These are phyloP conservation scores for Nineta flava DNA, from an alignment of 2,888 invertebrate genomes.

Conservation along the genomic window DNA sequence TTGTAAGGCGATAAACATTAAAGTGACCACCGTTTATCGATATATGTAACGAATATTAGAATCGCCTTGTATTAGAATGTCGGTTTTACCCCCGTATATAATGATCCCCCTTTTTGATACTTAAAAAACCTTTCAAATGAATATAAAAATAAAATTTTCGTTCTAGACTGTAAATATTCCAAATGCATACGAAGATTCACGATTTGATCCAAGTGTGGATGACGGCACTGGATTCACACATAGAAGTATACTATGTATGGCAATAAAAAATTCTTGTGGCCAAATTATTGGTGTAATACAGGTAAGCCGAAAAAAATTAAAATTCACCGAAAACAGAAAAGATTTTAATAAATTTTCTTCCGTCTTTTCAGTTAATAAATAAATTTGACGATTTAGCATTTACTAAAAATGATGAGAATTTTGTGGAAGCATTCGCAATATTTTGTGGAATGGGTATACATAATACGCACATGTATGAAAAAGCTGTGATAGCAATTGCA, in stretches of 20 bases:
- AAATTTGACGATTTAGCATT: conserved; percentile 82
- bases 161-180: conserved; percentile 76
- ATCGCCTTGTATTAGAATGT: too few relatives aligned
- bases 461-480: conserved; percentile 95
- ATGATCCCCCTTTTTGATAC: too few relatives aligned
- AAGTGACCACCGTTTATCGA: too few relatives aligned
- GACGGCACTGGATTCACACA: conserved; percentile 70
- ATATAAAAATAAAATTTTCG: background rate
- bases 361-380: conserved; percentile 58
- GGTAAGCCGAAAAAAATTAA: conserved; percentile 25
- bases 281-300: conserved; percentile 87
- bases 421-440: conserved; percentile 93
- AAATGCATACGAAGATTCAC: conserved; percentile 73
- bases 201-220: conserved; percentile 80
- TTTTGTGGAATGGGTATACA: conserved; percentile 97
- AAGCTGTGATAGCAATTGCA: conserved; percentile 88
- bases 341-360: background rate
- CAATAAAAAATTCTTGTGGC: conserved; percentile 83
- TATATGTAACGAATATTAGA: too few relatives aligned
- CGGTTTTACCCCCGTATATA: too few relatives aligned
- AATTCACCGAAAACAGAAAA: background rate
- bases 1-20: too few relatives aligned
- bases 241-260: conserved; percentile 86
- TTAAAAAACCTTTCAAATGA: too few relatives aligned
- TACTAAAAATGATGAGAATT: conserved; percentile 91